Conservation (phyloP, 2,888 invertebrate genomes). For the Labia minor region DNA sequence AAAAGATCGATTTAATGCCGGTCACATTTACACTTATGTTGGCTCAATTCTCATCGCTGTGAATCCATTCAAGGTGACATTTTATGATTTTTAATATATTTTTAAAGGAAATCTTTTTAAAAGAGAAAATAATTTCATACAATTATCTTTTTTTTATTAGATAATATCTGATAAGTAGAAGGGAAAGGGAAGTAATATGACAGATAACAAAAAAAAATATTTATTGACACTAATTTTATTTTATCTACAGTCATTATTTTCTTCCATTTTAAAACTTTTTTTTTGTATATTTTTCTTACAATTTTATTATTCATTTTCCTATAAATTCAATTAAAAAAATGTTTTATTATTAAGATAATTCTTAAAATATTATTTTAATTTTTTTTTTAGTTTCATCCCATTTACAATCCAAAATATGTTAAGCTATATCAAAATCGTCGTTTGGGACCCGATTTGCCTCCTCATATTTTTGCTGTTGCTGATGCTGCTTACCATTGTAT, state of each 20-base stretch:
- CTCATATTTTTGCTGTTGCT: constrained; percentile 93
- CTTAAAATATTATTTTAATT: constrained; percentile 9
- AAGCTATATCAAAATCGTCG: constrained; percentile 88
- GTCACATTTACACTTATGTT: constrained; percentile 92
- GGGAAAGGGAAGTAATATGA: not conserved
- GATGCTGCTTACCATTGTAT: constrained; percentile 90
- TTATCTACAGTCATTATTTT: too few relatives aligned
- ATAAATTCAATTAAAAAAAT: too few relatives aligned
- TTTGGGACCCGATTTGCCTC: constrained; percentile 82
- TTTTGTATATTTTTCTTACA: too few relatives aligned
- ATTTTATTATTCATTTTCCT: too few relatives aligned
- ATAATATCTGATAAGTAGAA: not conserved
- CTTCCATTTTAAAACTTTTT: too few relatives aligned
- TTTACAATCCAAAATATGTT: constrained; percentile 95
- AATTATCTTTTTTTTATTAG: not conserved
- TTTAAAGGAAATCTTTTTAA: not conserved
- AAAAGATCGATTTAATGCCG: constrained; percentile 73
- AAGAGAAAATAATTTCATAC: not conserved
- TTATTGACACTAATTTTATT: too few relatives aligned
- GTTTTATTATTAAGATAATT: not conserved
- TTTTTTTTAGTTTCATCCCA: constrained; percentile 70
- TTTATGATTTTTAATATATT: not conserved
- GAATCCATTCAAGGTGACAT: constrained; percentile 63
- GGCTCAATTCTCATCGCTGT: constrained; percentile 91
- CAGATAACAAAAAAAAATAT: too few relatives aligned